phyloP scores from a whole-genome alignment of 1,140 invertebrate species.

The Aphaenogaster rudis region DNA sequence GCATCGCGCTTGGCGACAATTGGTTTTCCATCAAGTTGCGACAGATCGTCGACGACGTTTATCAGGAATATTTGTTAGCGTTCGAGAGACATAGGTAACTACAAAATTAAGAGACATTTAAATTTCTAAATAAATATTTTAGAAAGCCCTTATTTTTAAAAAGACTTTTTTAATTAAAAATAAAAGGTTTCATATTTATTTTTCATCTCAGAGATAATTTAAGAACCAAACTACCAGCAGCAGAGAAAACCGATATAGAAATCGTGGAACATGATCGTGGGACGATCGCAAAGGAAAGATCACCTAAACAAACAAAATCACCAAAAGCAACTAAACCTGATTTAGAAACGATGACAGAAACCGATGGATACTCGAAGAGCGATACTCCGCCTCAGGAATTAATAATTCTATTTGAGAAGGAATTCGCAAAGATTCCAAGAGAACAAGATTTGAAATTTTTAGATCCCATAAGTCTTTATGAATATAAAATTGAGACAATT shows the following conservation, averaged over 20 bases:
- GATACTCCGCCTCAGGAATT: not conserved
- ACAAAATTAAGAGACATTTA: not conserved
- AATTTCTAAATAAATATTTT: not conserved
- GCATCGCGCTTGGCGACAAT: conserved; percentile 66
- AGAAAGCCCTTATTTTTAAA: not conserved
- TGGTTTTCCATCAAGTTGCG: conserved; percentile 60
- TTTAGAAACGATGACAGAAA: not conserved
- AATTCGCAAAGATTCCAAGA: conserved; percentile 66
- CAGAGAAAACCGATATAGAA: not conserved
- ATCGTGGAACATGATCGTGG: not conserved
- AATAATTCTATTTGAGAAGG: not conserved
- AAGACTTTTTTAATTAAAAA: not conserved
- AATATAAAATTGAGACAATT: conserved; percentile 75
- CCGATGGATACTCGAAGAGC: not conserved
- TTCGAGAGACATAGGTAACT: conserved; percentile 23
- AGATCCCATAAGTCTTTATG: conserved; percentile 75
- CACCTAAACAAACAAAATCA: not conserved
- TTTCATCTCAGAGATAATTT: conserved; percentile 9
- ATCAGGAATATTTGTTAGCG: conserved; percentile 56
- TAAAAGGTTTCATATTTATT: not conserved
- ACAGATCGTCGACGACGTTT: conserved; percentile 74
- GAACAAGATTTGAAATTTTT: conserved; percentile 66
- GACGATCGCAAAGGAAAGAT: not conserved
- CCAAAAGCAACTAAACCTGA: not conserved
- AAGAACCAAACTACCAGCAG: not conserved